phyloP scores from a whole-genome alignment of 2,888 invertebrate genomes.

The Melinaea marsaeus region DNA sequence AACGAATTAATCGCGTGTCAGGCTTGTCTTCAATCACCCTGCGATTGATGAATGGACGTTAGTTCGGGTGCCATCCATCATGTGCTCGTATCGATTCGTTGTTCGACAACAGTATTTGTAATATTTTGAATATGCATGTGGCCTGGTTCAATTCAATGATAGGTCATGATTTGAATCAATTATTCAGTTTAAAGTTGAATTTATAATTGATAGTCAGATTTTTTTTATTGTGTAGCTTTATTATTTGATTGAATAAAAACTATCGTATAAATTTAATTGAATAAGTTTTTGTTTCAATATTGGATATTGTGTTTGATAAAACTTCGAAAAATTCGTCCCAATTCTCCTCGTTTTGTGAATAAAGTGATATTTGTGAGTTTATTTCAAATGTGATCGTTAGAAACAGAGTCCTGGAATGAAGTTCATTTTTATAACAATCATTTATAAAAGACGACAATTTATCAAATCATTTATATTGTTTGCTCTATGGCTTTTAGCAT shows the following conservation, averaged over 20 bases:
- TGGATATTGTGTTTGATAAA: conserved; percentile 1
- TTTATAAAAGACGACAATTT: conserved; percentile 6
- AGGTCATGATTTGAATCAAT: conserved; percentile 5
- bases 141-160: conserved; percentile 6
- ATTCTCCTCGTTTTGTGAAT: conserved; percentile 29
- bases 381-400: conserved; percentile 23
- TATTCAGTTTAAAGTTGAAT: conserved; percentile 2
- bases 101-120: conserved; percentile 5
- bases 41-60: conserved; percentile 29
- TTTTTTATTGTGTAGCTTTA: background rate
- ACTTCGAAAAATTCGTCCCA: conserved; percentile 27
- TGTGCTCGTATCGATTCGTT: conserved; percentile 11
- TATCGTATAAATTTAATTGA: background rate
- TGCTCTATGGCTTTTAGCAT: too few species aligned
- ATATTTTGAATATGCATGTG: conserved; percentile 8
- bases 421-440: conserved; percentile 14
- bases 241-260: too few species aligned
- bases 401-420: conserved; percentile 13
- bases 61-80: conserved; percentile 30
- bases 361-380: conserved; percentile 23
- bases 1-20: conserved; percentile 28
- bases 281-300: background rate
- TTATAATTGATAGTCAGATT: background rate
- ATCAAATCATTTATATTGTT: background rate
- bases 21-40: conserved; percentile 28